Evolutionary conservation across 2,888 invertebrate genomes (phyloP).

Genomic region (Eristalinus aeneus): DNA sequence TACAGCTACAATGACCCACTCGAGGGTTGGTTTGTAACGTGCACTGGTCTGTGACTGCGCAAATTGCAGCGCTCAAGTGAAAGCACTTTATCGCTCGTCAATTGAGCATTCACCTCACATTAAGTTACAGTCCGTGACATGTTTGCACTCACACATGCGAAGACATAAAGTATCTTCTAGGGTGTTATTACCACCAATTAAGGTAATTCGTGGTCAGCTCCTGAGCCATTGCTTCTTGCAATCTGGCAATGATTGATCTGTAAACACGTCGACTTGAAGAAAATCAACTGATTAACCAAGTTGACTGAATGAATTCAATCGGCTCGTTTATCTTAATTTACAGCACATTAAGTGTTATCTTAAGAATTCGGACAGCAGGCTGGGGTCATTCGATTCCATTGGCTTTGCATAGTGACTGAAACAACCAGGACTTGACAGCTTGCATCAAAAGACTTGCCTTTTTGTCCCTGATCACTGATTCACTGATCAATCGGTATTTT

Average conservation of each 20-base stretch:
- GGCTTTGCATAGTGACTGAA: neutral
- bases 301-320: neutral
- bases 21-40: neutral
- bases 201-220: neutral
- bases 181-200: neutral
- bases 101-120: neutral
- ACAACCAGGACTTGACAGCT: no score
- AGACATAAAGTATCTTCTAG: neutral
- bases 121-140: neutral
- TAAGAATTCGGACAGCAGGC: neutral
- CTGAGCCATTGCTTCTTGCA: neutral
- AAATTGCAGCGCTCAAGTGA: neutral
- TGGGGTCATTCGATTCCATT: neutral
- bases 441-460: no score
- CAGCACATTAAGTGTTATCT: neutral
- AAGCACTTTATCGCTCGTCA: neutral
- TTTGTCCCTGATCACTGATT: no score
- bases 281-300: neutral
- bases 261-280: neutral
- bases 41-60: neutral
- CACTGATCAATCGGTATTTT: no score
- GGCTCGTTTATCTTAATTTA: neutral
- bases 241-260: neutral
- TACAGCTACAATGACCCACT: neutral
- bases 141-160: neutral